Conservation (phyloP, 1,140 invertebrate genomes). For the Temnothorax curvispinosus region DNA sequence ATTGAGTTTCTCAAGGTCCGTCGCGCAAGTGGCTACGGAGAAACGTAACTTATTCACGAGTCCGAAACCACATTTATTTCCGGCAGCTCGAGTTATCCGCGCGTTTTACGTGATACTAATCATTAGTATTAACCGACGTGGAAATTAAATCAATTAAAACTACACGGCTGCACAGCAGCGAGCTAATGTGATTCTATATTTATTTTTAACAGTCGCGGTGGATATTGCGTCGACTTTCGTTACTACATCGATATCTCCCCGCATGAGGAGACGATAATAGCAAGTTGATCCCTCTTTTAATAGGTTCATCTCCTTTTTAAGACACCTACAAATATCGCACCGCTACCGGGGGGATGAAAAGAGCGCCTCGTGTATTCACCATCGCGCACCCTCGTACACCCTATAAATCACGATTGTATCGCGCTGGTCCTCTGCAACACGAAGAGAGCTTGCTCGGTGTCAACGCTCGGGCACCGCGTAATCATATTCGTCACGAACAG, state of each 20-base stretch:
- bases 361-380: neutral
- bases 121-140: neutral
- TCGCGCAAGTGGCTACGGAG: too few species aligned
- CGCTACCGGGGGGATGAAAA: constrained; percentile 9
- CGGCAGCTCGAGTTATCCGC: neutral
- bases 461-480: constrained; percentile 48
- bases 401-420: constrained; percentile 70
- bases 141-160: neutral
- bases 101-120: neutral
- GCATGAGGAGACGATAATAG: neutral
- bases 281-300: neutral
- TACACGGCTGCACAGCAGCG: too few species aligned
- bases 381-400: neutral
- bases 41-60: neutral
- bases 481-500: constrained; percentile 70
- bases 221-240: neutral
- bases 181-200: neutral
- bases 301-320: constrained; percentile 14
- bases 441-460: constrained; percentile 48
- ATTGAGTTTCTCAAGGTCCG: constrained; percentile 14
- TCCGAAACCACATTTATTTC: neutral
- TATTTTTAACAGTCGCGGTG: neutral
- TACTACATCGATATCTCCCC: neutral
- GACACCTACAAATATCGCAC: neutral
- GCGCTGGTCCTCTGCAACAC: constrained; percentile 29